These are phyloP conservation scores for Danio kyathit DNA, from an alignment of 2,797 vertebrate genomes.

Conservation along the genomic window DNA sequence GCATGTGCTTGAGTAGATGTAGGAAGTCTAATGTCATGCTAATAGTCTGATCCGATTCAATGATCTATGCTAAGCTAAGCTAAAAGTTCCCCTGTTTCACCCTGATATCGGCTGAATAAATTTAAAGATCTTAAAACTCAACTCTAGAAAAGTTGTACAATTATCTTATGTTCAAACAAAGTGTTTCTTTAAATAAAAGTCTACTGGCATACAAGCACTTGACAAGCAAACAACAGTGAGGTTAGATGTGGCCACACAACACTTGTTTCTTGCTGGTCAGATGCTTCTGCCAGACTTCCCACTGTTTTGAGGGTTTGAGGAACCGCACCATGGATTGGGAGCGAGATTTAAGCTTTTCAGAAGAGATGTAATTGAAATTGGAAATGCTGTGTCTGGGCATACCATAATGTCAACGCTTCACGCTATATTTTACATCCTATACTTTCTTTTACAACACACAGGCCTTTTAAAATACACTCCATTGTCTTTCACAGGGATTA, in stretches of 20 bases:
- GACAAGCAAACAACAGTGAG: conserved; percentile 4
- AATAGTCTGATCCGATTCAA: too few species aligned
- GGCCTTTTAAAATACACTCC: conserved; percentile 59
- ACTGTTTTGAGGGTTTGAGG: conserved; percentile 58
- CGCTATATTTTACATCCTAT: conserved; percentile 49
- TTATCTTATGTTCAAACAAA: too few species aligned
- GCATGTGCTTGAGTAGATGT: conserved; percentile 22
- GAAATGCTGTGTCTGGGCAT: conserved; percentile 50
- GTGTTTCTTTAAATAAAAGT: too few species aligned
- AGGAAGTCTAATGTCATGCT: background rate
- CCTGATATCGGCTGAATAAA: too few species aligned
- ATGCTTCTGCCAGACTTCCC: conserved; percentile 64
- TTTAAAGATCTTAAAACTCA: too few species aligned
- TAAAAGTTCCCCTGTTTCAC: too few species aligned
- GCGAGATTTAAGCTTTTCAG: conserved; percentile 49
- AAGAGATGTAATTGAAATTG: conserved; percentile 64
- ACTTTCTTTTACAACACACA: conserved; percentile 54
- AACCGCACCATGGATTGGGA: conserved; percentile 24
- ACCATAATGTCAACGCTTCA: conserved; percentile 56
- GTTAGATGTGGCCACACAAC: conserved; percentile 53
- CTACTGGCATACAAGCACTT: too few species aligned
- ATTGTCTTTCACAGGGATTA: conserved; percentile 85
- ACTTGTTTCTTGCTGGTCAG: conserved; percentile 56
- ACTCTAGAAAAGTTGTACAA: too few species aligned
- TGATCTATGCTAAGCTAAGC: too few species aligned